Conservation (phyloP, 2,888 invertebrate genomes). For the Lasioglossum calceatum region DNA sequence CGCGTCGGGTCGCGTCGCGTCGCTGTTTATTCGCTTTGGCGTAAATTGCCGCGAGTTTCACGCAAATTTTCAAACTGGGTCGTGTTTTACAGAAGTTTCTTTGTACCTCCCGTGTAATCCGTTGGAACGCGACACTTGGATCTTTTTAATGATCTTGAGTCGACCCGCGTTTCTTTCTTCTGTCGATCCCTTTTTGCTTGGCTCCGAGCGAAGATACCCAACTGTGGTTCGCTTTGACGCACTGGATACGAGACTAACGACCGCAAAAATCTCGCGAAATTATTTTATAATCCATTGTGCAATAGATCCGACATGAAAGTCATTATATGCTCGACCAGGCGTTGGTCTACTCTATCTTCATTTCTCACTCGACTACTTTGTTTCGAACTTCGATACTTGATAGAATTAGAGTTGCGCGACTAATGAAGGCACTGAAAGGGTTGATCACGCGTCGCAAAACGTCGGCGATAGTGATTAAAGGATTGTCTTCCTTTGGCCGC, state of each 20-base stretch:
- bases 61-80: constrained; percentile 17
- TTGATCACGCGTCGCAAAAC: not conserved
- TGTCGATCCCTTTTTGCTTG: not conserved
- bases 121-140: not conserved
- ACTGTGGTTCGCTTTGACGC: not conserved
- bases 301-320: not conserved
- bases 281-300: not conserved
- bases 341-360: no score
- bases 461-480: not conserved
- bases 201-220: not conserved
- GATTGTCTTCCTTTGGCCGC: not conserved
- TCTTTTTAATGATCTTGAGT: constrained; percentile 1
- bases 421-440: not conserved
- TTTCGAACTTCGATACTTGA: not conserved
- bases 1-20: not conserved
- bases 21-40: constrained; percentile 43
- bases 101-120: not conserved
- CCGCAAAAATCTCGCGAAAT: not conserved
- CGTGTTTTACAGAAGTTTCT: not conserved
- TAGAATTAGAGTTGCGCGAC: not conserved
- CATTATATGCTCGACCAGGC: no score
- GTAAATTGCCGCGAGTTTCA: constrained; percentile 35
- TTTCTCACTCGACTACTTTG: no score
- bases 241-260: not conserved
- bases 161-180: not conserved